Evolutionary conservation across 2,888 invertebrate genomes (phyloP), one percentile per base, ranked within the genome.

Genomic region (Drosophila nigricruria): DNA sequence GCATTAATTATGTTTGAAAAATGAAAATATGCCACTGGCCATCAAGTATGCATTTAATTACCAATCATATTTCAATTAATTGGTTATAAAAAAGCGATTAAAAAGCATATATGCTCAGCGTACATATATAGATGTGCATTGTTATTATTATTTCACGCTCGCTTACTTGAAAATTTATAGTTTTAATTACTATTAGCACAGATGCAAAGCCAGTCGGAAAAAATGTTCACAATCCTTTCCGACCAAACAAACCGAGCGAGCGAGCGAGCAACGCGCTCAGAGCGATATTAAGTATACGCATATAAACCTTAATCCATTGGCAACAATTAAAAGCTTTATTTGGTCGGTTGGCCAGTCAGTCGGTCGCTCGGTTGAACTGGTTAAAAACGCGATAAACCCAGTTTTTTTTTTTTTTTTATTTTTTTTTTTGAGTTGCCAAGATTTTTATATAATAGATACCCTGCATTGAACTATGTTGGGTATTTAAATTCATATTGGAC

Each of bases 1-100:
- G 64, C 62, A 69, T 84, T 78, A 78, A 84, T 81, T 80, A 79
- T 76, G 57, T 70, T 80, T 67, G 58, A 61, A 71, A 70, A 73
- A 65, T 57, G 52, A 56, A 77, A 88, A 84, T 89, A 89, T 87
- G 88, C 82, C 74, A 73, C n/a, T 52, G 74, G 25, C 59, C 60
- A 75, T 87, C 69, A 82, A 89, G 77, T 82, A 77, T 73, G 77
- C 75, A 65, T 78, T 85, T 88, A 89, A 89, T 86, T 89, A 77
- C 75, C 88, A 88, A 89, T 86, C 90, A 88, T 87, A 89, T 82
- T 89, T 89, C 82, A 86, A 89, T 86, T 88, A 89, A 89, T 89
- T 89, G 82, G 82, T 70, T 89, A 86, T 82, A 73, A 85, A 69
- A 81, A 85, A 71, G 47, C 82, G 66, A 65, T 71, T 63, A 73